Conservation (phyloP, 2,113 vertebrate genomes). For the Sinocyclocheilus maitianheensis region DNA sequence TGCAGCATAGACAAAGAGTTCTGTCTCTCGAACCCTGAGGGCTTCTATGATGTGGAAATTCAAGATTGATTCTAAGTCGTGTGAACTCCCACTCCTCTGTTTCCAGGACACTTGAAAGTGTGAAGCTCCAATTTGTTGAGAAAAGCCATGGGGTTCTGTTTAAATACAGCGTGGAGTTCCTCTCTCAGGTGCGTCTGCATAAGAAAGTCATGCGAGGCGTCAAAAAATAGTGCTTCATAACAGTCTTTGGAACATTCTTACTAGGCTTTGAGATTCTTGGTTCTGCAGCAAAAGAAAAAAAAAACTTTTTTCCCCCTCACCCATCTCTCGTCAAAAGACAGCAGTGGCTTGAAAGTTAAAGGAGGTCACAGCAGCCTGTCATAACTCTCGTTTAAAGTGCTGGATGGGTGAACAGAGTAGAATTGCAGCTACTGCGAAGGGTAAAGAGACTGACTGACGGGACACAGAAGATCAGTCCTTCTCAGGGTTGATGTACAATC, state of each 20-base stretch:
- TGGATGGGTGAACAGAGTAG: slow-evolving; percentile 23
- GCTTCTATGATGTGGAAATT: slow-evolving; percentile 63
- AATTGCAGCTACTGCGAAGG: not conserved
- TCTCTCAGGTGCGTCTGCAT: slow-evolving; percentile 30
- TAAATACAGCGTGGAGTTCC: slow-evolving; percentile 45
- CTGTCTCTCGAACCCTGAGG: slow-evolving; percentile 50
- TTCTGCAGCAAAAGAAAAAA: not conserved
- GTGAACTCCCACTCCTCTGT: slow-evolving; percentile 52
- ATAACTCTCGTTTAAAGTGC: slow-evolving; percentile 15
- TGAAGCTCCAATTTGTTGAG: slow-evolving; percentile 61
- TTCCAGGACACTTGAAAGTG: slow-evolving; percentile 60
- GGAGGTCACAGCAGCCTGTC: slow-evolving; percentile 3
- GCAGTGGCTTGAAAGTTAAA: slow-evolving; percentile 30
- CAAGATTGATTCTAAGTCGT: slow-evolving; percentile 60
- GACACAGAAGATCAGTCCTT: slow-evolving; percentile 21
- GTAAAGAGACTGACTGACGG: slow-evolving; percentile 17
- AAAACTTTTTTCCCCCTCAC: not conserved
- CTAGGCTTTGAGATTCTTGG: not conserved
- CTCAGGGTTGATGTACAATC: slow-evolving; percentile 2
- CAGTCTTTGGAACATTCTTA: not conserved
- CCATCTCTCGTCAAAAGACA: slow-evolving; percentile 19
- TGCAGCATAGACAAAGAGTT: slow-evolving; percentile 13
- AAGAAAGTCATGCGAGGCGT: not conserved
- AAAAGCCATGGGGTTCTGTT: slow-evolving; percentile 54
- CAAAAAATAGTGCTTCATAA: slow-evolving; percentile 18